Evolutionary conservation across 37 sponge, comb jelly and placozoan species (phyloP), one percentile per base, ranked within the genome.

Genomic region (Chondrosia reniformis): DNA sequence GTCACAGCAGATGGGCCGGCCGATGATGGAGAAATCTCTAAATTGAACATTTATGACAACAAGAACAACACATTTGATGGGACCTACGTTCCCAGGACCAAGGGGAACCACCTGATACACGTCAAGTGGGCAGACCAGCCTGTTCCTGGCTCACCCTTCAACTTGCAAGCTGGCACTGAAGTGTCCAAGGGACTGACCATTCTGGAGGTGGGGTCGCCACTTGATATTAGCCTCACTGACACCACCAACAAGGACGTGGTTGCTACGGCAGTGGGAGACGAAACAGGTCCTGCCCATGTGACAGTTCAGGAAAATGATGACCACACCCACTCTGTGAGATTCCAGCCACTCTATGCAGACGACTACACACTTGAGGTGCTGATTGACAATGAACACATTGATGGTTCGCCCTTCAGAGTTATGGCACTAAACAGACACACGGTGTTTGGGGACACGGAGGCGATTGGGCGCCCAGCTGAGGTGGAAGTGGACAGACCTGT

Each of bases 91-190:
- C 82, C 82, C 2, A 40, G 27, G 31, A 46, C 33, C 41, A 36
- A 17, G 32, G 83, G 83, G 24, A 37, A 59, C 44, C 63, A 82
- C 54, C 66, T 31, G 17, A 19, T 82, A 41, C 77, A 82, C 63
- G 27, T 82, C 24, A 82, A 46, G 55, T 93, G 87, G 87, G 78
- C 80, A 17, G 87, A 77, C 17, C 36, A 79, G 55, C 74, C 83
- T 72, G 67, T 89, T n/a, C 86, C 87, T 21, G 88, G 92, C 19
- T 85, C 86, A 43, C 94, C 94, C 15, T 93, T 87, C 69, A 79
- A 84, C 1, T 30, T 25, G 19, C 59, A 81, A 0, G 88, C 89
- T 28, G 90, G 45, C 7, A 84, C 83, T 38, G 80, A 86, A 59
- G 73, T 86, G 40, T 24, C 21, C 41, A 74, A 45, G 22, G 54